These are phyloP conservation scores for Elephas maximus DNA, from an alignment of 2,113 vertebrate species.

Conservation along the genomic window DNA sequence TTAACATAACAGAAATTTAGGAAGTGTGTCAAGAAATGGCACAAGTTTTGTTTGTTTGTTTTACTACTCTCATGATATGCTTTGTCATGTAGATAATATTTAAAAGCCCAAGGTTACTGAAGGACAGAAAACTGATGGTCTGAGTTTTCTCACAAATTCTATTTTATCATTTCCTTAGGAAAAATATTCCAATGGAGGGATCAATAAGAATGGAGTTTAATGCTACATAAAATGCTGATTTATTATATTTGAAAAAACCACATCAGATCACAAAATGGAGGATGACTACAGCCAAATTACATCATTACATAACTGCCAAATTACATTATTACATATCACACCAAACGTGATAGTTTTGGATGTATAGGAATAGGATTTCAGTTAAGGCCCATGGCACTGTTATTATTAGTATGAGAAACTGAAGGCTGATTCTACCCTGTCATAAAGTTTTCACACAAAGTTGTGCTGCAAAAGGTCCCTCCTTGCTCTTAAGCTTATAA, in stretches of 20 bases:
- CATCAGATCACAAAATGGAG: no score
- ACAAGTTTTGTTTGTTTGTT: constrained; percentile 1
- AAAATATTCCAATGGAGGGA: background rate
- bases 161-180: background rate
- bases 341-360: background rate
- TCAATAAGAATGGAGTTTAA: background rate
- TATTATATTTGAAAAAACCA: background rate
- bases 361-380: background rate
- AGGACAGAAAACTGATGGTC: background rate
- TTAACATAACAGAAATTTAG: constrained; percentile 49
- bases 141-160: background rate
- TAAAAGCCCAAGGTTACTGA: constrained; percentile 70
- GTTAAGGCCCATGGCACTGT: background rate
- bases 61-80: constrained; percentile 59
- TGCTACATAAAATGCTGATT: background rate
- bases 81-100: constrained; percentile 62
- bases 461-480: background rate
- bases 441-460: background rate
- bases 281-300: no score
- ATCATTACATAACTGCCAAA: no score
- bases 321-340: no score
- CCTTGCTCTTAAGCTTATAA: background rate
- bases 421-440: background rate
- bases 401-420: background rate
- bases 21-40: background rate